phyloP scores from a whole-genome alignment of 1,140 invertebrate genomes.

The Drosophila nebulosa region DNA sequence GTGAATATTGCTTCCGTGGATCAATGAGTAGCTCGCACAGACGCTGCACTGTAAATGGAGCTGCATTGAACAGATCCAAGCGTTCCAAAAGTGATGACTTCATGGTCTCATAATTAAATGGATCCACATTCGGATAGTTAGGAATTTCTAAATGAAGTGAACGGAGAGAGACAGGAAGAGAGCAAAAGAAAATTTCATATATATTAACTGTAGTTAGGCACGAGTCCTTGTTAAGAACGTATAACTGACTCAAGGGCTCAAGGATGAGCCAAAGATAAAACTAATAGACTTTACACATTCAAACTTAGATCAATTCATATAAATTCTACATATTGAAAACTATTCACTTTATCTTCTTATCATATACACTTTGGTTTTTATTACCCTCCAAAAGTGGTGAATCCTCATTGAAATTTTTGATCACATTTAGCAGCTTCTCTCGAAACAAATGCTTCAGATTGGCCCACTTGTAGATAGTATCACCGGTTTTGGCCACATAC shows the following conservation, averaged over 20 bases:
- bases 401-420: conserved; percentile 92
- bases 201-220: too few relatives aligned
- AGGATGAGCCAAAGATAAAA: too few relatives aligned
- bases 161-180: background rate
- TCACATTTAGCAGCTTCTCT: conserved; percentile 92
- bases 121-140: conserved; percentile 93
- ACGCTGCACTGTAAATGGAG: conserved; percentile 97
- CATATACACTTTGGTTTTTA: background rate
- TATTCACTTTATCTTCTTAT: background rate
- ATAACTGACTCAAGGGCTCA: too few relatives aligned
- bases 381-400: conserved; percentile 85
- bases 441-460: conserved; percentile 92
- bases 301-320: too few relatives aligned
- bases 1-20: conserved; percentile 96
- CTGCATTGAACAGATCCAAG: conserved; percentile 91
- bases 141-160: conserved; percentile 83
- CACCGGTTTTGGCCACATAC: conserved; percentile 95
- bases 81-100: conserved; percentile 91
- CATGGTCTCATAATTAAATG: conserved; percentile 94
- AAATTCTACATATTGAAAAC: background rate
- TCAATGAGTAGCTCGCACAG: conserved; percentile 95
- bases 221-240: too few relatives aligned
- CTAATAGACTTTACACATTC: too few relatives aligned
- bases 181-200: background rate
- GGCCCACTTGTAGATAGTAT: conserved; percentile 96